Evolutionary conservation across 2,888 invertebrate species (phyloP).

Genomic region (Acronicta psi): DNA sequence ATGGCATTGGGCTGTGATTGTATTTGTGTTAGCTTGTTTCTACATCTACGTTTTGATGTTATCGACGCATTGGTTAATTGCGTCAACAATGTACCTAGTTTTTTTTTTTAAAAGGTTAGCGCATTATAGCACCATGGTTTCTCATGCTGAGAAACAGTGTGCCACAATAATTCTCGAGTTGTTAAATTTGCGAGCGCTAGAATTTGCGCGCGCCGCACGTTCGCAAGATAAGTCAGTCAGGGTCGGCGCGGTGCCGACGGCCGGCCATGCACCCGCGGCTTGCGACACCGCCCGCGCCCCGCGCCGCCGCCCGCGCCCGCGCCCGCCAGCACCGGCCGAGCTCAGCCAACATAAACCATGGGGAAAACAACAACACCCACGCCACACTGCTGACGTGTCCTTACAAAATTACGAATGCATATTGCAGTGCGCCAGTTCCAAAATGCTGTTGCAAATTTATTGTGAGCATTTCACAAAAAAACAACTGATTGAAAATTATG

Average conservation of each 20-base stretch:
- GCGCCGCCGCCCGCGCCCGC: slow-evolving; percentile 45
- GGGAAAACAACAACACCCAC: slow-evolving; percentile 77
- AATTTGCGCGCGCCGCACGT: slow-evolving; percentile 87
- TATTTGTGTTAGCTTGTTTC: slow-evolving; percentile 25
- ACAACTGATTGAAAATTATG: slow-evolving; percentile 32
- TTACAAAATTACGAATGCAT: slow-evolving; percentile 68
- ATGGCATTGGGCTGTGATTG: slow-evolving; percentile 51
- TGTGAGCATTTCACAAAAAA: slow-evolving; percentile 40
- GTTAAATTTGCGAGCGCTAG: slow-evolving; percentile 85
- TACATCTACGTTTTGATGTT: slow-evolving; percentile 14
- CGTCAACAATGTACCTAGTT: slow-evolving; percentile 1
- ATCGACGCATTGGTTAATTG: slow-evolving; percentile 17
- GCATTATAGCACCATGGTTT: slow-evolving; percentile 26
- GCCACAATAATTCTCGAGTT: slow-evolving; percentile 75
- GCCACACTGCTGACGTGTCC: slow-evolving; percentile 66
- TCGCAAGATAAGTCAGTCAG: slow-evolving; percentile 89
- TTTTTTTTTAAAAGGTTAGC: slow-evolving; percentile 9
- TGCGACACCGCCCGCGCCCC: slow-evolving; percentile 74
- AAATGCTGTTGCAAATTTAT: slow-evolving; percentile 61
- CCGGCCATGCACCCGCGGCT: slow-evolving; percentile 87
- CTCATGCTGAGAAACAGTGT: slow-evolving; percentile 52
- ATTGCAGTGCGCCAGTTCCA: slow-evolving; percentile 67
- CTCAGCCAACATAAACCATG: slow-evolving; percentile 68
- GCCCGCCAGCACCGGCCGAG: slow-evolving; percentile 56
- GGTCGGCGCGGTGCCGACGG: slow-evolving; percentile 88